Evolutionary conservation across 2,888 invertebrate genomes (phyloP).

Genomic region (Galerucella pusilla): DNA sequence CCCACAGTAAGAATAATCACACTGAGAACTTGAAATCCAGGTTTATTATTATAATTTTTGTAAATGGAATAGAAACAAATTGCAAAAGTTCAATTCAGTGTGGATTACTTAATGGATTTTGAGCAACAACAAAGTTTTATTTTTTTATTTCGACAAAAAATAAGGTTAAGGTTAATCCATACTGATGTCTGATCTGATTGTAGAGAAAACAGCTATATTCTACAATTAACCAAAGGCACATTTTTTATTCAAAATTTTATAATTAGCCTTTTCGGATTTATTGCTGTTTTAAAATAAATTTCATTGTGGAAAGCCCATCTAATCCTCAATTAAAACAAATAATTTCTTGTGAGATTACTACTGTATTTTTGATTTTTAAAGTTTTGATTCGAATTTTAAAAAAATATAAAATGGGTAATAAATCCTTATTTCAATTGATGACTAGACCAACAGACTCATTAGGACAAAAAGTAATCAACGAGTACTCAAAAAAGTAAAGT

Average conservation of each 20-base stretch:
- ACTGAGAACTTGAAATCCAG: conserved; percentile 3
- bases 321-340: conserved; percentile 2
- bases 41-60: background rate
- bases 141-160: conserved; percentile 16
- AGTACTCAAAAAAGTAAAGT: background rate
- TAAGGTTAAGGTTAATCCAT: conserved; percentile 14
- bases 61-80: background rate
- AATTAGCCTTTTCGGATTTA: conserved; percentile 34
- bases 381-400: background rate
- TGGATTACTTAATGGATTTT: background rate
- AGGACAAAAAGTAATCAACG: background rate
- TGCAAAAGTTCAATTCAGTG: background rate
- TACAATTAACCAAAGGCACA: conserved; percentile 45
- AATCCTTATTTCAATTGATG: background rate
- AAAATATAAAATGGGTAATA: background rate
- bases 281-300: conserved; percentile 38
- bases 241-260: conserved; percentile 38
- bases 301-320: background rate
- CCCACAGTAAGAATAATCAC: background rate
- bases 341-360: background rate
- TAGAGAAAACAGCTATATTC: conserved; percentile 29
- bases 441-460: background rate
- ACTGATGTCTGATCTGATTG: conserved; percentile 21
- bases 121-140: background rate
- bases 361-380: background rate